Evolutionary conservation across 2,797 vertebrate species (phyloP).

Genomic region (Amblyopsis hoosieri): DNA sequence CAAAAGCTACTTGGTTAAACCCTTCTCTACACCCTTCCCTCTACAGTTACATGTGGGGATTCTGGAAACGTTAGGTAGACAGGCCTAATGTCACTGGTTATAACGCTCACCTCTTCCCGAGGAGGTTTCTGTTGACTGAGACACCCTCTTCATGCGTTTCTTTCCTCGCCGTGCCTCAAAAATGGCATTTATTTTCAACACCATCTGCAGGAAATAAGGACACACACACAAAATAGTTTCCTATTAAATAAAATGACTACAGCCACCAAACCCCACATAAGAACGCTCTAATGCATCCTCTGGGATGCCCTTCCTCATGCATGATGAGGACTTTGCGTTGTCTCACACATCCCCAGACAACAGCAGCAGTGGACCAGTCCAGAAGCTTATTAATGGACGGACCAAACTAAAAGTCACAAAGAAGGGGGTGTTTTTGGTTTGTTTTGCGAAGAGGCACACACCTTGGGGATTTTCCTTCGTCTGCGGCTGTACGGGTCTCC

Average conservation of each 20-base stretch:
- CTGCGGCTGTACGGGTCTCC: slow-evolving; percentile 91
- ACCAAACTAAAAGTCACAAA: slow-evolving; percentile 40
- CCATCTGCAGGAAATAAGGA: slow-evolving; percentile 82
- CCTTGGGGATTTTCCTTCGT: slow-evolving; percentile 94
- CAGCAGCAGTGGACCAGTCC: slow-evolving; percentile 33
- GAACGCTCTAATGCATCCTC: slow-evolving; percentile 25
- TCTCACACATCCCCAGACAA: slow-evolving; percentile 37
- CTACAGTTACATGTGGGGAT: too few species aligned
- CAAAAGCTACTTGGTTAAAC: too few species aligned
- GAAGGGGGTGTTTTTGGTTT: slow-evolving; percentile 12
- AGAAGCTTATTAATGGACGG: slow-evolving; percentile 14
- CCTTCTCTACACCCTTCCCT: too few species aligned
- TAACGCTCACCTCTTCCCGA: slow-evolving; percentile 89
- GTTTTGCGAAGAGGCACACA: slow-evolving; percentile 49
- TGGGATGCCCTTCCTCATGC: slow-evolving; percentile 21
- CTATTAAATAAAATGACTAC: slow-evolving; percentile 26
- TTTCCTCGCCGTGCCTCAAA: slow-evolving; percentile 93
- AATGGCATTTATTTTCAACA: slow-evolving; percentile 92
- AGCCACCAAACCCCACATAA: slow-evolving; percentile 18
- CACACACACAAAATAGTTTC: slow-evolving; percentile 26
- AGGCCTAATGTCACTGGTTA: not conserved
- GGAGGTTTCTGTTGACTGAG: slow-evolving; percentile 89
- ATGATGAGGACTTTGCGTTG: slow-evolving; percentile 28
- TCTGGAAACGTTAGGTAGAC: too few species aligned
- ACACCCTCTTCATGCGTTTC: slow-evolving; percentile 92